These are phyloP conservation scores for Hirtodrosophila confusa DNA, from an alignment of 2,888 invertebrate species.

Conservation along the genomic window DNA sequence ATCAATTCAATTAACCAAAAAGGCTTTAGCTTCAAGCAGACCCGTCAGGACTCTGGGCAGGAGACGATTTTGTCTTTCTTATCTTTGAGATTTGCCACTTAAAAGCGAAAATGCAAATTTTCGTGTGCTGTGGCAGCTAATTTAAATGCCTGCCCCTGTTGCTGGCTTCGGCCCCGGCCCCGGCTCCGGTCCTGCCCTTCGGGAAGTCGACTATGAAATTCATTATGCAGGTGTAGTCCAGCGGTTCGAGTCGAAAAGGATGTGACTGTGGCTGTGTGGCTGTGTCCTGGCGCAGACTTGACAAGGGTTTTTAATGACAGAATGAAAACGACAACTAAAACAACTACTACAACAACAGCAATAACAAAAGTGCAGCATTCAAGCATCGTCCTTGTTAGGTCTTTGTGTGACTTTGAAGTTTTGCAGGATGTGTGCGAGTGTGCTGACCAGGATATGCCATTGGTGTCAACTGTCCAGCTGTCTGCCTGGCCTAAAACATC, in stretches of 20 bases:
- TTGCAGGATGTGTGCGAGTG: conserved; percentile 46
- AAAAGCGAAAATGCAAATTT: conserved; percentile 76
- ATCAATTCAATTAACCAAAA: conserved; percentile 74
- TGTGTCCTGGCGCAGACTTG: conserved; percentile 71
- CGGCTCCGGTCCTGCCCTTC: not conserved
- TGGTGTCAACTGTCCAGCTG: conserved; percentile 74
- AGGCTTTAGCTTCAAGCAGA: conserved; percentile 15
- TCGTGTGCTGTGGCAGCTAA: conserved; percentile 55
- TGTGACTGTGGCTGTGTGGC: conserved; percentile 43
- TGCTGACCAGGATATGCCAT: conserved; percentile 67
- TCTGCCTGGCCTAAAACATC: conserved; percentile 81
- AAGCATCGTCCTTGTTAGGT: conserved; percentile 9
- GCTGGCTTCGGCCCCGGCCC: not conserved
- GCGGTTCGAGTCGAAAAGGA: conserved; percentile 41
- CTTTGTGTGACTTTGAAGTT: conserved; percentile 69
- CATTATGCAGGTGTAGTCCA: conserved; percentile 58
- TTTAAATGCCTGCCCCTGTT: conserved; percentile 58
- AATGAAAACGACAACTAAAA: conserved; percentile 71
- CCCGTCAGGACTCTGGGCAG: not conserved
- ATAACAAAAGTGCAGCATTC: conserved; percentile 57
- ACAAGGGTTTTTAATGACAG: conserved; percentile 83
- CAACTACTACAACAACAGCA: conserved; percentile 36
- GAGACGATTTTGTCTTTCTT: conserved; percentile 29
- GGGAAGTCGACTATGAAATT: conserved; percentile 39
- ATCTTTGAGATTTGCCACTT: conserved; percentile 68